Percentiles rank a stretch among this genome's conserved stretches.
Evolutionary conservation across 2,797 vertebrate species (phyloP).

Genomic region (Gila robusta): DNA sequence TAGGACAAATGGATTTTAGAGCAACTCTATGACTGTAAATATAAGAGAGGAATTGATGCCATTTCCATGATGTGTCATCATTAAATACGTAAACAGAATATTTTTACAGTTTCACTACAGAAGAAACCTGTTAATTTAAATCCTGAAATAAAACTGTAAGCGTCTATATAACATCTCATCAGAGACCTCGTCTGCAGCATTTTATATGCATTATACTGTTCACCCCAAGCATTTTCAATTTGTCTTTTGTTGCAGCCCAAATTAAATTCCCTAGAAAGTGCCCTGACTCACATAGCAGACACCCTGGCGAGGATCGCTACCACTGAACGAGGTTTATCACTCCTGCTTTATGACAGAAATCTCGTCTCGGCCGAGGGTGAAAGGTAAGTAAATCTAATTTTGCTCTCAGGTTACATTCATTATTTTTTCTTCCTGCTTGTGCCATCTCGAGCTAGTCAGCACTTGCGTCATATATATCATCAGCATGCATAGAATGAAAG

Average conservation of each 20-base stretch:
- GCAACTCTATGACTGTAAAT: background rate
- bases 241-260: constrained; percentile 73
- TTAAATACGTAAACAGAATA: background rate
- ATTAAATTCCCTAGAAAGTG: constrained; percentile 81
- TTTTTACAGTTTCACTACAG: background rate
- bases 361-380: constrained; percentile 72
- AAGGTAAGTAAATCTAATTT: constrained; percentile 76
- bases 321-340: constrained; percentile 86
- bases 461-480: constrained; percentile 20
- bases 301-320: constrained; percentile 89
- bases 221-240: constrained; percentile 55
- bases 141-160: constrained; percentile 22
- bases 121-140: constrained; percentile 35
- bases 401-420: constrained; percentile 45
- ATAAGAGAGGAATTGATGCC: background rate
- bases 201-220: constrained; percentile 38
- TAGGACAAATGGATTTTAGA: background rate
- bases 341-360: constrained; percentile 89
- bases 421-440: constrained; percentile 27
- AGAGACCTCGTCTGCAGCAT: constrained; percentile 20
- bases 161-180: constrained; percentile 42
- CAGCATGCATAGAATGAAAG: constrained; percentile 21
- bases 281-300: constrained; percentile 88
- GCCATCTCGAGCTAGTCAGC: background rate
- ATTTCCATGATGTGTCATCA: background rate